Percentiles rank a stretch among this genome's conserved stretches.
phyloP scores from a whole-genome alignment of 1,140 invertebrate species.

The Thaumatotibia leucotreta region DNA sequence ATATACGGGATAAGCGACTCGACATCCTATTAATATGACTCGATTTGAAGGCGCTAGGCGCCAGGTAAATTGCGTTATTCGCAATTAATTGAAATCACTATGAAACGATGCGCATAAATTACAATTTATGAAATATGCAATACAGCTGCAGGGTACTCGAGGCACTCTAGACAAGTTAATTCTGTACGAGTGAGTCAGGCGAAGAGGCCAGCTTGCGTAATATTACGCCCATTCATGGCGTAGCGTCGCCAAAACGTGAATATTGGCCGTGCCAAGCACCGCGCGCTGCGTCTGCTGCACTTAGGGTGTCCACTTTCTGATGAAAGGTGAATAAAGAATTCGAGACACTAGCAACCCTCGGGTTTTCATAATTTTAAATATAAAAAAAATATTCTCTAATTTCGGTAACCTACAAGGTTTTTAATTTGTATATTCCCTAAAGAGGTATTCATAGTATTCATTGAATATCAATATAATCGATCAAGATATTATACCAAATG shows the following conservation, averaged over 20 bases:
- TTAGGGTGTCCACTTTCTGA: neutral
- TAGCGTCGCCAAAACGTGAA: conserved; percentile 27
- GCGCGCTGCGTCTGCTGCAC: neutral
- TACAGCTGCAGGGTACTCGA: conserved; percentile 46
- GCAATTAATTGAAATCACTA: neutral
- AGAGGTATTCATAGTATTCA: too few species aligned
- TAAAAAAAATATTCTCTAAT: too few species aligned
- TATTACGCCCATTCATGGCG: conserved; percentile 46
- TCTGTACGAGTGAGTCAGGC: conserved; percentile 51
- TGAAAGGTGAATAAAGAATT: too few species aligned
- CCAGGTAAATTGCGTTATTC: neutral
- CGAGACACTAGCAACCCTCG: too few species aligned
- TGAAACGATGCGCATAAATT: neutral
- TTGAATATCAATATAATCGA: too few species aligned
- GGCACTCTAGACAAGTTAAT: conserved; percentile 50
- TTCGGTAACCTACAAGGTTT: too few species aligned
- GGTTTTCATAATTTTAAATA: too few species aligned
- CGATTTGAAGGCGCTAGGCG: neutral
- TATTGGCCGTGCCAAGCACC: conserved; percentile 12
- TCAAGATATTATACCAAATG: too few species aligned
- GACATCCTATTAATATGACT: neutral
- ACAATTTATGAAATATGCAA: conserved; percentile 25
- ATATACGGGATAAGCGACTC: neutral
- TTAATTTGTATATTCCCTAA: too few species aligned
- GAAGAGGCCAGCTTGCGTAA: conserved; percentile 45